Evolutionary conservation across 2,797 vertebrate species (phyloP).

Genomic region (Leptodactylus fallax): DNA sequence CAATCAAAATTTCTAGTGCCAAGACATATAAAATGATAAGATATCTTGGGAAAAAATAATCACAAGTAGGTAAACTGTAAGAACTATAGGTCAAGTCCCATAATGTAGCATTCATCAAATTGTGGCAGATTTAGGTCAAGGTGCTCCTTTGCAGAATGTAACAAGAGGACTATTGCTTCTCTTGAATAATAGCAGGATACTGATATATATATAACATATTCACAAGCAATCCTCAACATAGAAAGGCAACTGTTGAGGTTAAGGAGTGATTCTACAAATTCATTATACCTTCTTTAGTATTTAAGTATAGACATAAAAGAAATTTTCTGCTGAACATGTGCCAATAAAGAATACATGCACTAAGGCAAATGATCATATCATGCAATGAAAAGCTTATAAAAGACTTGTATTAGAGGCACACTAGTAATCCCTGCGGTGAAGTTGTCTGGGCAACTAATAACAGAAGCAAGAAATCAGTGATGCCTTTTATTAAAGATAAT

Average conservation of each 20-base stretch:
- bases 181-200: not conserved
- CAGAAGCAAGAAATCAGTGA: slow-evolving; percentile 35
- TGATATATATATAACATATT: not conserved
- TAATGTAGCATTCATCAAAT: slow-evolving; percentile 49
- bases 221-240: not conserved
- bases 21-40: slow-evolving; percentile 50
- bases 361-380: slow-evolving; percentile 1
- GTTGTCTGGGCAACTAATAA: slow-evolving; percentile 48
- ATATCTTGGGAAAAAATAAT: slow-evolving; percentile 56
- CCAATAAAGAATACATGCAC: not conserved
- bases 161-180: not conserved
- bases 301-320: not conserved
- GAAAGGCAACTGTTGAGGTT: not conserved
- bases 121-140: slow-evolving; percentile 58
- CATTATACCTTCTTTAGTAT: not conserved
- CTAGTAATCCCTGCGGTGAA: slow-evolving; percentile 21
- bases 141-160: slow-evolving; percentile 44
- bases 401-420: not conserved
- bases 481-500: slow-evolving; percentile 55
- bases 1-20: slow-evolving; percentile 34
- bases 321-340: slow-evolving; percentile 1
- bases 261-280: not conserved
- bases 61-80: slow-evolving; percentile 40
- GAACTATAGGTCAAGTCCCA: slow-evolving; percentile 50
- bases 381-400: slow-evolving; percentile 3